phyloP scores from a whole-genome alignment of 2,113 vertebrate species.

The Psilopsiagon aurifrons region DNA sequence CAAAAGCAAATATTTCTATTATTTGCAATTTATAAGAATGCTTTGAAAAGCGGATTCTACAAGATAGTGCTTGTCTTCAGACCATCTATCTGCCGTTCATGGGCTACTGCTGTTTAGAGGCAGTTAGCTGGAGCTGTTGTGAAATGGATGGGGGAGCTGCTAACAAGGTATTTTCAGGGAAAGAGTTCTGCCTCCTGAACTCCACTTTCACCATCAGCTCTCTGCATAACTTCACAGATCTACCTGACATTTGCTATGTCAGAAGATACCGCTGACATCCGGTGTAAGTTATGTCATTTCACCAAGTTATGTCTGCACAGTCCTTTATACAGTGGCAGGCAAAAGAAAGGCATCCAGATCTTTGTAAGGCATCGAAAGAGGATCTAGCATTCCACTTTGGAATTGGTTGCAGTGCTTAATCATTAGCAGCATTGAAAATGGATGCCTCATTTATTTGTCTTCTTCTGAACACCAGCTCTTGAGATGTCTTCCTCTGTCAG shows the following conservation, averaged over 20 bases:
- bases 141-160: neutral
- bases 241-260: neutral
- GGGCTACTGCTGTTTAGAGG: neutral
- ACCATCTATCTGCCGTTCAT: neutral
- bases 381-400: neutral
- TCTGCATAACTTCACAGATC: neutral
- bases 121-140: neutral
- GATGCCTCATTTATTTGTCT: neutral
- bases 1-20: constrained; percentile 2
- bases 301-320: neutral
- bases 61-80: neutral
- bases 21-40: neutral
- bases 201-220: neutral
- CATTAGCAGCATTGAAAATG: neutral
- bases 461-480: neutral
- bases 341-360: neutral
- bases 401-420: neutral
- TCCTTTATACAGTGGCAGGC: neutral
- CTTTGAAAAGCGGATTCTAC: neutral
- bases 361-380: neutral
- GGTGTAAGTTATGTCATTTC: neutral
- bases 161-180: neutral
- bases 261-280: neutral
- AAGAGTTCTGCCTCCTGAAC: neutral
- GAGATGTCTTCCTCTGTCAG: neutral